Base-by-base conservation (phyloP, 2,888 invertebrate species). In the Pseudococcus jackbeardsleyi region DNA sequence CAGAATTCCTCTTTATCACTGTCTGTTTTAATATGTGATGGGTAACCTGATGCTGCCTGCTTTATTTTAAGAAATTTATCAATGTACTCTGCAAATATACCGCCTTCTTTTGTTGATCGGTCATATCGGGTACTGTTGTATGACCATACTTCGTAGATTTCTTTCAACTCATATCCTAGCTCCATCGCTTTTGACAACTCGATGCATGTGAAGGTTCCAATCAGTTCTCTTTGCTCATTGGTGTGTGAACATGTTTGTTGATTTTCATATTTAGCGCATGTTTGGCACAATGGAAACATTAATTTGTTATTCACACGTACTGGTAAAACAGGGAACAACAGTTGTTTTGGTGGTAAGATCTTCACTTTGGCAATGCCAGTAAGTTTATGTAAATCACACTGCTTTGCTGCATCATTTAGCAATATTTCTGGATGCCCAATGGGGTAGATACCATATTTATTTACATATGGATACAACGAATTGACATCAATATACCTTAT, bases 51-150 rank as follows among this genome's bases (percentile, higher is more conserved):
- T 17, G 86, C 42, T 42, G 54, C 86, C 68, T 54, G 59, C 19
- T 86, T 86, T 33, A 86, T 59, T 64, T 86, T 64, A 0, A 86
- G 7, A 68, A 86, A 86, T 22, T 88, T 85, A 54, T 89, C 89
- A 17, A 90, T 89, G 89, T 90, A 90, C 33, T 86, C 89, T 77
- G 84, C 89, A 89, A 90, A 90, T 42, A 90, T 22, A 3, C 68
- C 68, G 0, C 68, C 68, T 22, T 19, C 22, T 26, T 26, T 26
- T 5, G 19, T 68, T 9, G 5, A 5, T 12, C 26, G 88, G 82
- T 90, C 64, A 84, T 79, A 86, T 15, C 33, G 64, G 42, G 48
- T 89, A 11, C 19, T 77, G 0, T 64, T n/a, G 26, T 72, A 89
- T 26, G 86, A 22, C 89, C 89, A 89, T 0, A 88, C 85, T 68